A percentile compares a stretch with the other conserved stretches of the same genome.
Evolutionary conservation across 1,140 invertebrate genomes (phyloP).

Genomic region (Saxidomus purpurata): DNA sequence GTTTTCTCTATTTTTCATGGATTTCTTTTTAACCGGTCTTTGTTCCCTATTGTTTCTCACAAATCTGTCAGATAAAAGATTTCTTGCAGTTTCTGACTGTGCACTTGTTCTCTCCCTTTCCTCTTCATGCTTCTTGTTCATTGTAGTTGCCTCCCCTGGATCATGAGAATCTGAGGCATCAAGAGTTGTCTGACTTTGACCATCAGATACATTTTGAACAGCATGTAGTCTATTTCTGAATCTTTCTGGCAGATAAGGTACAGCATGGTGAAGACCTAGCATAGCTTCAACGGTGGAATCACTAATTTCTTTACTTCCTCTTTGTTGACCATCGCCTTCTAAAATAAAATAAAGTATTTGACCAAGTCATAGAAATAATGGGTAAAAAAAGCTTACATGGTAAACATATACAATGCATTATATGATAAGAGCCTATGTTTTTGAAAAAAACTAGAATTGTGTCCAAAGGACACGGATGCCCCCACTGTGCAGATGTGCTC

Average conservation of each 20-base stretch:
- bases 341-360: too few relatives aligned
- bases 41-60: not conserved
- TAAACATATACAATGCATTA: too few relatives aligned
- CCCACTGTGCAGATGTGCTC: too few relatives aligned
- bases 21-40: not conserved
- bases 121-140: not conserved
- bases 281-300: slow-evolving; percentile 8
- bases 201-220: not conserved
- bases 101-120: not conserved
- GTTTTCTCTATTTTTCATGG: not conserved
- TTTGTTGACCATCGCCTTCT: not conserved
- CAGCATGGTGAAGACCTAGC: slow-evolving; percentile 30
- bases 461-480: too few relatives aligned
- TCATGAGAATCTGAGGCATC: not conserved
- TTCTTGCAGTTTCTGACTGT: slow-evolving; percentile 17
- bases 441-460: too few relatives aligned
- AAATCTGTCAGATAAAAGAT: not conserved
- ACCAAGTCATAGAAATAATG: too few relatives aligned
- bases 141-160: not conserved
- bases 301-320: slow-evolving; percentile 15
- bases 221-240: slow-evolving; percentile 17
- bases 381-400: too few relatives aligned
- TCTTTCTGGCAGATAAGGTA: slow-evolving; percentile 47
- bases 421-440: too few relatives aligned
- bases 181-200: not conserved